Evolutionary conservation across 2,113 vertebrate genomes (phyloP).

Genomic region (Hylia prasina): DNA sequence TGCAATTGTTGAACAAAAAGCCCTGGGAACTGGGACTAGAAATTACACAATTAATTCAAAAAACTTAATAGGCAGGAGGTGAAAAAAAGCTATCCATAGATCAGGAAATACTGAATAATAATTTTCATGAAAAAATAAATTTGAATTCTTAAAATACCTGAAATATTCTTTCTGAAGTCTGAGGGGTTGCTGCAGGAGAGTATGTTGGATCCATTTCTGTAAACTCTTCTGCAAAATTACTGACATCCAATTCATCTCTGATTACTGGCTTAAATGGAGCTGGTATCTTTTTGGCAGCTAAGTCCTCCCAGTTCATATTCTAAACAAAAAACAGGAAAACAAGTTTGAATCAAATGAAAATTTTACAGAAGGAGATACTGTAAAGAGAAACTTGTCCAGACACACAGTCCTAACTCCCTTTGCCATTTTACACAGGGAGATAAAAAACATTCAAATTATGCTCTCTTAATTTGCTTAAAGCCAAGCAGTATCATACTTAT

Average conservation of each 20-base stretch:
- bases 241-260: constrained; percentile 92
- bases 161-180: constrained; percentile 93
- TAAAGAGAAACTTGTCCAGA: neutral
- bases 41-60: neutral
- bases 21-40: neutral
- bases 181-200: constrained; percentile 92
- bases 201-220: constrained; percentile 99
- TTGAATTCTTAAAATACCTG: constrained; percentile 77
- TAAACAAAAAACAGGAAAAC: constrained; percentile 62
- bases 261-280: constrained; percentile 96
- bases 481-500: neutral
- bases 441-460: neutral
- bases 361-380: neutral
- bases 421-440: neutral
- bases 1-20: neutral
- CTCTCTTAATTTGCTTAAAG: neutral
- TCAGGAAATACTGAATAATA: neutral
- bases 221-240: constrained; percentile 98
- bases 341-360: neutral
- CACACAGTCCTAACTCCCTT: neutral
- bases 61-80: neutral
- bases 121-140: neutral
- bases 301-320: constrained; percentile 95
- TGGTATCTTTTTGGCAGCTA: constrained; percentile 90
- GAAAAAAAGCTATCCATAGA: neutral